These are phyloP conservation scores for Drosophila kuntzei DNA, from an alignment of 2,888 invertebrate genomes.

Conservation along the genomic window DNA sequence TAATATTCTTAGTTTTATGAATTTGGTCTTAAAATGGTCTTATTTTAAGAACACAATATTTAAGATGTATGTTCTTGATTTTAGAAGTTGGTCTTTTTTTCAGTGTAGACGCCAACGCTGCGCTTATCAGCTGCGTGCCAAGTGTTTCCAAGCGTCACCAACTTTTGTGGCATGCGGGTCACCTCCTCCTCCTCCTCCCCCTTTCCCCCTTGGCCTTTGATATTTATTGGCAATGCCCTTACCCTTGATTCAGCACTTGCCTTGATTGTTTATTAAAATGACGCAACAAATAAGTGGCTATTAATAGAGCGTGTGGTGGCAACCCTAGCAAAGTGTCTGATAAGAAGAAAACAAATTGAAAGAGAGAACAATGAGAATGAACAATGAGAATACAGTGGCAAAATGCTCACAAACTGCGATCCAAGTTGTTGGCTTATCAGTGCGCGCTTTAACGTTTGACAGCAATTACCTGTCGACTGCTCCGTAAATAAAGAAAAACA, in stretches of 20 bases:
- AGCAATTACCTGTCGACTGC: slow-evolving; percentile 49
- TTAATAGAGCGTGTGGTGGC: slow-evolving; percentile 36
- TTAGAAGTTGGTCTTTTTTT: no score
- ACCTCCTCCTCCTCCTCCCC: neutral
- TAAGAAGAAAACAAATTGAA: slow-evolving; percentile 37
- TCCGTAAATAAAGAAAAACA: slow-evolving; percentile 1
- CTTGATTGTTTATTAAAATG: slow-evolving; percentile 42
- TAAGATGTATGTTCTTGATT: no score
- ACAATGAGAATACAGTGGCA: slow-evolving; percentile 38
- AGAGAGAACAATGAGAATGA: slow-evolving; percentile 23
- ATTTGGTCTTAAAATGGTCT: no score
- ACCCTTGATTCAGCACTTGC: slow-evolving; percentile 1
- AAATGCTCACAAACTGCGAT: slow-evolving; percentile 36
- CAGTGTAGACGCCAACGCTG: slow-evolving; percentile 29
- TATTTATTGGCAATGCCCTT: slow-evolving; percentile 25
- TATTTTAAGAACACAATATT: no score
- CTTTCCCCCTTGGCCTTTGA: slow-evolving; percentile 9
- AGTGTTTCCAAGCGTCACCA: slow-evolving; percentile 59
- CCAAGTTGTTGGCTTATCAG: slow-evolving; percentile 55
- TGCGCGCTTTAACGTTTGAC: slow-evolving; percentile 43
- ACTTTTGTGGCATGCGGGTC: slow-evolving; percentile 40
- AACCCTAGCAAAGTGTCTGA: slow-evolving; percentile 57
- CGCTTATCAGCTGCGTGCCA: slow-evolving; percentile 43
- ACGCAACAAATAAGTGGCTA: slow-evolving; percentile 33
- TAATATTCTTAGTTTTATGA: no score